Conservation (phyloP, 1,140 invertebrate genomes). For the Augochlora pura region DNA sequence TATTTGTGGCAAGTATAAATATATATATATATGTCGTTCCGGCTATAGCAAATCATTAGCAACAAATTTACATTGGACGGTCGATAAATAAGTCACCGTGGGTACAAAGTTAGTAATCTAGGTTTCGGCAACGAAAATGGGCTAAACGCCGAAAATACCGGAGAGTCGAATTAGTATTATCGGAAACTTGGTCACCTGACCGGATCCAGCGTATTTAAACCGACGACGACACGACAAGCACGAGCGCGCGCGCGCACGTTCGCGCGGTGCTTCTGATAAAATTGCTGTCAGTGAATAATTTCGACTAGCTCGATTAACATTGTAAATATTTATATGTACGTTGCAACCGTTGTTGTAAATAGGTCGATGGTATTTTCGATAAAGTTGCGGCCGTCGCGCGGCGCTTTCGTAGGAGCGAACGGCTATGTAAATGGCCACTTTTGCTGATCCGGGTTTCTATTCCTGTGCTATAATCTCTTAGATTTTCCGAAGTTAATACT, state of each 20-base stretch:
- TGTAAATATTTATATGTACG: background rate
- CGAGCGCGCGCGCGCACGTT: too few species aligned
- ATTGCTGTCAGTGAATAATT: background rate
- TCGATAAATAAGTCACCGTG: too few species aligned
- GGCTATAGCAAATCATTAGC: too few species aligned
- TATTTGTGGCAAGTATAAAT: too few species aligned
- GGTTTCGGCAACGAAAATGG: too few species aligned
- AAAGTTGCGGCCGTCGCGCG: background rate
- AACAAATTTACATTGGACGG: too few species aligned
- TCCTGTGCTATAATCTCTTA: background rate
- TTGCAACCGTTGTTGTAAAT: background rate
- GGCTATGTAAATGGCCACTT: background rate
- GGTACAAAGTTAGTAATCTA: too few species aligned
- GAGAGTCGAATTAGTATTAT: background rate
- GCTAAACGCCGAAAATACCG: background rate
- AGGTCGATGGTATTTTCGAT: background rate
- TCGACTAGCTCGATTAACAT: conserved; percentile 3
- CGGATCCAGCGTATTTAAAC: background rate
- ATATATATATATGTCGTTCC: too few species aligned
- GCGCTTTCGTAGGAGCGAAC: background rate
- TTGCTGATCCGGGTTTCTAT: background rate
- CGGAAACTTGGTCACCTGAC: background rate
- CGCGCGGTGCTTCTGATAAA: background rate
- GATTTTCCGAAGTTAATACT: too few species aligned
- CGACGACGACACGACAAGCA: too few species aligned